Evolutionary conservation across 2,888 invertebrate genomes (phyloP), one percentile per base, ranked within the genome.

Genomic region (Volucella bombylans): DNA sequence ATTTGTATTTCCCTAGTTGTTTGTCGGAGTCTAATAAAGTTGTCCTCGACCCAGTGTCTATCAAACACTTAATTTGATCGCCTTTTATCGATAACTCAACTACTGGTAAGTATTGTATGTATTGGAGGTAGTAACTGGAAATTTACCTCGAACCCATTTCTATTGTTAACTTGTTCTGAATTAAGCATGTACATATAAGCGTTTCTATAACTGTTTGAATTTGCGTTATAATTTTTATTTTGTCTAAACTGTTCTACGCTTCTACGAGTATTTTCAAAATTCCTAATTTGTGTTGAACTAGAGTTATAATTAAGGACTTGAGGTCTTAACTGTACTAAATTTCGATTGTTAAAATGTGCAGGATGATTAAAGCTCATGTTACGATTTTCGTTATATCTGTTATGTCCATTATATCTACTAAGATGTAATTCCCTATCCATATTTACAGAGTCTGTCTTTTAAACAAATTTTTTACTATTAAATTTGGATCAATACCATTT

Each of bases 311-410:
- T 55, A 23, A 38, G 55, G 38, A n/a, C 55, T n/a, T n/a, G n/a
- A n/a, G n/a, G n/a, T 55, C 38, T 23, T 55, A 55, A 10, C 55
- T 55, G n/a, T n/a, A n/a, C n/a, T n/a, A n/a, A 55, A 49, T 49
- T 49, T 14, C 0, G 14, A 11, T 49, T 11, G 55, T 55, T 55
- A 38, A n/a, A 38, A 11, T 55, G 55, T 55, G 8, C 12, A 18
- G n/a, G 9, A 1, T n/a, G 55, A 55, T 55, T 55, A 55, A 55
- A 55, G 38, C 38, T 55, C 55, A 55, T 55, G 55, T 55, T 55
- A 55, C 38, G 23, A 55, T 55, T 55, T 55, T n/a, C 38, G 6
- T 55, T 55, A 55, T 55, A 55, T 38, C 55, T 55, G 38, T 55
- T 55, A 23, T 55, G 55, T 38, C 55, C 55, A n/a, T 55, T 55